phyloP scores from a whole-genome alignment of 2,888 invertebrate genomes.

The Acleris holmiana region DNA sequence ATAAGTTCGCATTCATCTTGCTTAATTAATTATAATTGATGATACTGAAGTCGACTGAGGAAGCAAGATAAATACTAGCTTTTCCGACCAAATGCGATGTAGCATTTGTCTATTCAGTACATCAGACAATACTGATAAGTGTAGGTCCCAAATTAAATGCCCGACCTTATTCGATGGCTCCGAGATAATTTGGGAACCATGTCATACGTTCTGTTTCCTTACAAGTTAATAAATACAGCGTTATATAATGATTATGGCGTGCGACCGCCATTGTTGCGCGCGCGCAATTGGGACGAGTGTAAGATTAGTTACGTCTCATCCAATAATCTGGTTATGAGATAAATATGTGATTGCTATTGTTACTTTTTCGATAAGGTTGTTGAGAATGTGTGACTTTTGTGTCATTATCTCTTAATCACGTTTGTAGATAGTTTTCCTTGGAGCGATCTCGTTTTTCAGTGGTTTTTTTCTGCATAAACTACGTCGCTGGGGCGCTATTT shows the following conservation, averaged over 20 bases:
- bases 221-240: neutral
- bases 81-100: no score
- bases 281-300: constrained; percentile 2
- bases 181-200: constrained; percentile 7
- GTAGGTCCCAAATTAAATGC: no score
- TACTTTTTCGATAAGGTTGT: neutral
- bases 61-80: no score
- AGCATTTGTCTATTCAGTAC: no score
- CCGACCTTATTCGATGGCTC: no score
- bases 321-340: constrained; percentile 16
- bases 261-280: constrained; percentile 9
- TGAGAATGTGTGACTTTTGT: neutral
- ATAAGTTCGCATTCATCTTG: no score
- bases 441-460: no score
- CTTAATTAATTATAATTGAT: no score
- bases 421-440: neutral
- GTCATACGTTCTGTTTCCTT: constrained; percentile 5
- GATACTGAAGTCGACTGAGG: no score
- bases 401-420: neutral
- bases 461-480: no score
- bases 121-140: no score
- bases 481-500: no score
- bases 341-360: constrained; percentile 2
- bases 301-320: constrained; percentile 10
- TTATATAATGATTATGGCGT: constrained; percentile 17